Evolutionary conservation across 92 coral and sea anemone species (phyloP).

Genomic region (Umimayanthus kanabou): DNA sequence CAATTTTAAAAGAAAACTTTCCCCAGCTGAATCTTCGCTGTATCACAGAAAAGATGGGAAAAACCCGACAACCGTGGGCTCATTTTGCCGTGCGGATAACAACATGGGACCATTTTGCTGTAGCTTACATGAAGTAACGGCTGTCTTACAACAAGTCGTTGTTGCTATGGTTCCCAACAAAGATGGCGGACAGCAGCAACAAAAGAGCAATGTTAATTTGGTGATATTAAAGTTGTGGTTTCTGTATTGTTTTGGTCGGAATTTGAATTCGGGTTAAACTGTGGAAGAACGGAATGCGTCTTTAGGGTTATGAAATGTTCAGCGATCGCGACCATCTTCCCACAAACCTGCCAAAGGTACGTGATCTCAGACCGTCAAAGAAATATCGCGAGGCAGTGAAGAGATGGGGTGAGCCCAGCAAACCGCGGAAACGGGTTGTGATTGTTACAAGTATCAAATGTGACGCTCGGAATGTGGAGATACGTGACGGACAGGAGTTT

Average conservation of each 20-base stretch:
- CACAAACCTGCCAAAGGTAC: conserved; percentile 53
- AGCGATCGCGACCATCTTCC: not conserved
- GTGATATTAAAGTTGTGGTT: not conserved
- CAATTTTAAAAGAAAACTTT: not conserved
- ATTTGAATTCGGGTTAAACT: not conserved
- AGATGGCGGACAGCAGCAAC: conserved; percentile 12
- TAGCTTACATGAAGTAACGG: conserved; percentile 1
- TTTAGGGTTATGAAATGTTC: conserved; percentile 10
- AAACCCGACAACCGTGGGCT: not conserved
- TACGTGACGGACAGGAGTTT: not conserved
- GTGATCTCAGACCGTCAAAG: conserved; percentile 80
- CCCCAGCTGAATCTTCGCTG: not conserved
- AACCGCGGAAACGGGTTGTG: conserved; percentile 70
- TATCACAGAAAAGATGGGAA: not conserved
- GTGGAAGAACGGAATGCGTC: no score
- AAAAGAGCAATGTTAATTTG: not conserved
- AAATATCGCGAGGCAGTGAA: conserved; percentile 84
- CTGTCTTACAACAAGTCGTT: not conserved
- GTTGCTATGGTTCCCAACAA: conserved; percentile 25
- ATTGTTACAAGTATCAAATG: conserved; percentile 81
- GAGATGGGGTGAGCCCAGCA: conserved; percentile 78
- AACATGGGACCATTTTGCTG: not conserved
- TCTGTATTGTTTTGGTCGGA: not conserved
- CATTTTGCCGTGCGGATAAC: no score
- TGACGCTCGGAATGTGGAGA: conserved; percentile 73